Conservation (phyloP, 2,888 invertebrate species). For the Drosophila nr. perissopoda region DNA sequence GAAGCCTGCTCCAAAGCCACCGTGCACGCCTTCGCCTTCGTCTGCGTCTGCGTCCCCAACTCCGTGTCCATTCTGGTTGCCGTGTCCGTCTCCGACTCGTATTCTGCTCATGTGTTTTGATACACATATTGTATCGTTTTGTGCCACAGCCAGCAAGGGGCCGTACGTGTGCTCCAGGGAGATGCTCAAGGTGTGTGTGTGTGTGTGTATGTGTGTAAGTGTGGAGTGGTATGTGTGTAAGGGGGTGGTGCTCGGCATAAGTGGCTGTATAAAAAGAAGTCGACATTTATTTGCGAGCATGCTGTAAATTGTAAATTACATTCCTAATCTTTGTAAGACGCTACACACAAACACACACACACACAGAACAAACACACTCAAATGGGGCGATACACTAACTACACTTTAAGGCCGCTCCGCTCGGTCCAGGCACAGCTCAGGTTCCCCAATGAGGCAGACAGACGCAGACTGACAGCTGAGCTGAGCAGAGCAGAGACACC, state of each 20-base stretch:
- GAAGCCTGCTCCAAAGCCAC: conserved; percentile 42
- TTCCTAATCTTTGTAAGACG: conserved; percentile 75
- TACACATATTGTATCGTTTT: conserved; percentile 78
- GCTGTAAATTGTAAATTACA: conserved; percentile 80
- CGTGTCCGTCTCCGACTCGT: conserved; percentile 33
- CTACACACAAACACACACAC: conserved; percentile 28
- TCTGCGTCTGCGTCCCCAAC: conserved; percentile 1
- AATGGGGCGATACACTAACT: conserved; percentile 48
- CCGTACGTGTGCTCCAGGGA: conserved; percentile 45
- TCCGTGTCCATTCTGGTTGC: conserved; percentile 12
- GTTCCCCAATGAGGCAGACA: conserved; percentile 56
- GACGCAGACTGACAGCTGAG: conserved; percentile 15
- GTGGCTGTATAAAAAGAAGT: conserved; percentile 77
- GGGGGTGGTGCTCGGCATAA: conserved; percentile 55
- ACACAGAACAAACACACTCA: conserved; percentile 12
- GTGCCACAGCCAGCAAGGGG: conserved; percentile 53
- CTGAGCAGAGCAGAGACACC: conserved; percentile 1
- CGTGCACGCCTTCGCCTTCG: not conserved
- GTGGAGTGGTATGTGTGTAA: conserved; percentile 1
- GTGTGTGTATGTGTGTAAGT: conserved; percentile 5
- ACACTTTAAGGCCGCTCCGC: conserved; percentile 55
- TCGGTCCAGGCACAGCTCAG: conserved; percentile 39
- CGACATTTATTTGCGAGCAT: conserved; percentile 80
- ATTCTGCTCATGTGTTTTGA: conserved; percentile 73
- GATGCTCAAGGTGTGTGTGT: conserved; percentile 22